Base-by-base conservation (phyloP, 37 sponge, comb jelly and placozoan species). In the Petrosia ficiformis region DNA sequence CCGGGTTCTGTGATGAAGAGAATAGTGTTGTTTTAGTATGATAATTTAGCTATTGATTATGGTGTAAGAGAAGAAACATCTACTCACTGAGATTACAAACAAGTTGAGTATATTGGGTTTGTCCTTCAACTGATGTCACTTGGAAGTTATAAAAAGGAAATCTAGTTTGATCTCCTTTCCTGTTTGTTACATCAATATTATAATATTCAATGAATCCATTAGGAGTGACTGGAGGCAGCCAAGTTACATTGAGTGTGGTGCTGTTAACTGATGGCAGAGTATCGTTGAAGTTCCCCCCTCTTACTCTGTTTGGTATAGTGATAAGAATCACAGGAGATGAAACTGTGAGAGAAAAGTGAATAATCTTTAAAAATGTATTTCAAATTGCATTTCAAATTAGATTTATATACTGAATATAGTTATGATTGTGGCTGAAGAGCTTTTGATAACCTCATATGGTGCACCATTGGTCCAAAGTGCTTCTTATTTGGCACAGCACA, bases 151-250 rank as follows among this genome's bases (percentile, higher is more conserved):
- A 29, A 25, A 75, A n/a, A 1, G 65, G 37, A 1, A 35, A 25
- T 16, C 8, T 4, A 42, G n/a, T 41, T 29, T 4, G 43, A n/a
- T 39, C 22, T 32, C 22, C 1, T 3, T 19, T 28, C n/a, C 44
- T 44, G 16, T 35, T 1, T 11, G 28, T 42, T 8, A 33, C 26
- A 4, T 54, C 65, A 29, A 85, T 58, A 43, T 67, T 24, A 60
- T 88, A 82, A 38, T 67, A 79, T 33, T 21, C 4, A 10, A 88
- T 74, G 57, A 75, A 33, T 28, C 89, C 89, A 61, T 88, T 78
- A 44, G 81, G 83, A 1, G 16, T 42, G 0, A 38, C 28, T 24
- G 89, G 89, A 0, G 79, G 68, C 6, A 25, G 19, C 89, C 89
- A 88, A 19, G 42, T 28, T 3, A 72, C 65, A 19, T 28, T 43